Evolutionary conservation across 2,797 vertebrate species (phyloP).

Genomic region (Falco cherrug): DNA sequence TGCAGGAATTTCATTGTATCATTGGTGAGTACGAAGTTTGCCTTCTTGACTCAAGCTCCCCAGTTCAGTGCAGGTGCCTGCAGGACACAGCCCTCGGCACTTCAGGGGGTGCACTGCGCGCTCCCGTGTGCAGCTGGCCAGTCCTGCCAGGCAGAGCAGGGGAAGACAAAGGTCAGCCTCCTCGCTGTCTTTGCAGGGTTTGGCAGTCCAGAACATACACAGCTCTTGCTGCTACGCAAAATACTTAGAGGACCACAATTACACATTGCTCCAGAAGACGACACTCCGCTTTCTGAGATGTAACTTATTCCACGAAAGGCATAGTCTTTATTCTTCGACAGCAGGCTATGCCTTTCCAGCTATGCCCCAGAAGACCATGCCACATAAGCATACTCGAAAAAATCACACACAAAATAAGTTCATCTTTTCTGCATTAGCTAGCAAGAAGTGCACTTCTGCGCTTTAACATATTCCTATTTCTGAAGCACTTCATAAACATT

Average conservation of each 20-base stretch:
- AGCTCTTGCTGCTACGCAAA: neutral
- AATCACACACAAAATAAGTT: neutral
- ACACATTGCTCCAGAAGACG: neutral
- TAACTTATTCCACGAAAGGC: neutral
- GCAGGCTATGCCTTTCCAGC: neutral
- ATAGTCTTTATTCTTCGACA: neutral
- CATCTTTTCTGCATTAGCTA: neutral
- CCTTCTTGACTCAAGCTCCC: neutral
- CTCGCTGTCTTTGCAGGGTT: neutral
- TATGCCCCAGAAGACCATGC: neutral
- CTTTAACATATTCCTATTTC: neutral
- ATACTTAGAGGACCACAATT: neutral
- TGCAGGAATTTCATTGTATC: neutral
- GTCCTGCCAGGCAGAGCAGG: neutral
- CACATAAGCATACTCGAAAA: neutral
- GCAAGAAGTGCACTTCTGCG: neutral
- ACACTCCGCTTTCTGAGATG: neutral
- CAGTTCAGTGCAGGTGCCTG: accelerated
- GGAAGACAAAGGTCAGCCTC: neutral
- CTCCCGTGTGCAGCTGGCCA: neutral
- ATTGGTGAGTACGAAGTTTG: neutral
- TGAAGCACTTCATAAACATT: neutral
- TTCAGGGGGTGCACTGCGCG: neutral
- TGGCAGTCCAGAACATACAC: neutral
- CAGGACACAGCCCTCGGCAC: neutral